phyloP scores from a whole-genome alignment of 1,140 invertebrate species.

The Calycopis cecrops region DNA sequence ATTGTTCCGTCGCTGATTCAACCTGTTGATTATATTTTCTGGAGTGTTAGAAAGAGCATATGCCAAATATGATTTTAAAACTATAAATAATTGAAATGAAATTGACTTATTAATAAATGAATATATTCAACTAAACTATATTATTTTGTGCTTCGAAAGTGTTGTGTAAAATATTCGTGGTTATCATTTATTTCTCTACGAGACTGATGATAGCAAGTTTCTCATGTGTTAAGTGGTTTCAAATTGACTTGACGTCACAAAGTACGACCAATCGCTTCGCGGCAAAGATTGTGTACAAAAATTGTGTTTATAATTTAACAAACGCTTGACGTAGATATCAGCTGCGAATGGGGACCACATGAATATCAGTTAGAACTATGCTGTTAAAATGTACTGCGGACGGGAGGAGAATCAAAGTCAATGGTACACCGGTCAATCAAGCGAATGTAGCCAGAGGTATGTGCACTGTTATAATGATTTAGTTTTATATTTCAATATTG shows the following conservation, averaged over 20 bases:
- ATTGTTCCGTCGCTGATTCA: constrained; percentile 28
- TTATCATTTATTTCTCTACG: constrained; percentile 25
- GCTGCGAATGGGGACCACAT: constrained; percentile 55
- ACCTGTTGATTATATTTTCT: constrained; percentile 22
- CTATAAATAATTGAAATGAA: background rate
- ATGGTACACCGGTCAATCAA: constrained; percentile 52
- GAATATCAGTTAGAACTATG: constrained; percentile 55
- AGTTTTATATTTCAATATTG: too few relatives aligned
- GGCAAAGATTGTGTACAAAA: constrained; percentile 54
- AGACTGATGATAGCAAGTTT: constrained; percentile 50
- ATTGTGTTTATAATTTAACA: constrained; percentile 48
- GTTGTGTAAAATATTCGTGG: constrained; percentile 36
- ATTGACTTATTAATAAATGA: background rate
- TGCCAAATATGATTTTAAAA: background rate
- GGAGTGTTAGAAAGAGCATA: background rate
- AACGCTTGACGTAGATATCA: constrained; percentile 38
- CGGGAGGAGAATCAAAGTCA: constrained; percentile 68
- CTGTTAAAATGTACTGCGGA: constrained; percentile 69
- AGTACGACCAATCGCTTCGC: constrained; percentile 53
- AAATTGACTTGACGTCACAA: constrained; percentile 68
- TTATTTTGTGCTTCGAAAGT: constrained; percentile 29
- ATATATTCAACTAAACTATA: constrained; percentile 2
- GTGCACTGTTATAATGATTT: constrained; percentile 7
- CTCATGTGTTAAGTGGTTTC: constrained; percentile 55
- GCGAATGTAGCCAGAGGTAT: constrained; percentile 66